Percentiles rank a stretch among this genome's conserved stretches.
Evolutionary conservation across 1,140 invertebrate species (phyloP).

Genomic region (Pteromalus puparum): DNA sequence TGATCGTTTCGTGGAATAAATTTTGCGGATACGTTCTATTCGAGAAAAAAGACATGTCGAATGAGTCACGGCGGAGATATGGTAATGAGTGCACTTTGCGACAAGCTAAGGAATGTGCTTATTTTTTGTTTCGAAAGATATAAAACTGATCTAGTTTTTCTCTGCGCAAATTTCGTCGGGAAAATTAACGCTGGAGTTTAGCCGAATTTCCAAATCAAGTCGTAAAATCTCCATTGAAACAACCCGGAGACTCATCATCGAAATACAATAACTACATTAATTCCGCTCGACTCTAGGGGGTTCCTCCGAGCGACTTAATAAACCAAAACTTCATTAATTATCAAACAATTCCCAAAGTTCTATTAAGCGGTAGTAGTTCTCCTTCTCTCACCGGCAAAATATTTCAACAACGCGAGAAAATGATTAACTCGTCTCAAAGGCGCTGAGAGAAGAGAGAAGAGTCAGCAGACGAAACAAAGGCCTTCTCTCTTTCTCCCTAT

Average conservation of each 20-base stretch:
- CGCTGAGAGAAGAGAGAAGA: neutral
- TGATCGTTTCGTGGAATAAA: too few relatives aligned
- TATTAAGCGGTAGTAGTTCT: slow-evolving; percentile 3
- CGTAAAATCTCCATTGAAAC: neutral
- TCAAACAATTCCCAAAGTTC: slow-evolving; percentile 30
- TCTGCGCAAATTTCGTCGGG: neutral
- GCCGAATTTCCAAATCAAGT: neutral
- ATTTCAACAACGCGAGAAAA: slow-evolving; percentile 44
- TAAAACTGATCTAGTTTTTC: neutral
- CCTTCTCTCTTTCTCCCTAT: neutral
- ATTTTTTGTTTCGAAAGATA: too few relatives aligned
- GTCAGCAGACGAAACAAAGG: neutral
- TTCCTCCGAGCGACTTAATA: neutral
- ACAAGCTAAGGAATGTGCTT: too few relatives aligned
- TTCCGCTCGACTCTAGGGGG: neutral
- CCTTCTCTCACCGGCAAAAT: slow-evolving; percentile 12
- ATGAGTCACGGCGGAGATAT: too few relatives aligned
- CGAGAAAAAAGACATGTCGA: too few relatives aligned
- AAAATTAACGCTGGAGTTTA: neutral
- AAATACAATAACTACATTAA: slow-evolving; percentile 18
- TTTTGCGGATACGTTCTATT: too few relatives aligned
- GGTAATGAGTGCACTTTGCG: too few relatives aligned
- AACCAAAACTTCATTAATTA: slow-evolving; percentile 42
- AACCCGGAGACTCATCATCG: neutral
- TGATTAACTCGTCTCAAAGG: slow-evolving; percentile 35